Percentiles rank a stretch among this genome's conserved stretches.
Conservation (phyloP, 1,140 invertebrate species). For the Drosophila ogumai region DNA sequence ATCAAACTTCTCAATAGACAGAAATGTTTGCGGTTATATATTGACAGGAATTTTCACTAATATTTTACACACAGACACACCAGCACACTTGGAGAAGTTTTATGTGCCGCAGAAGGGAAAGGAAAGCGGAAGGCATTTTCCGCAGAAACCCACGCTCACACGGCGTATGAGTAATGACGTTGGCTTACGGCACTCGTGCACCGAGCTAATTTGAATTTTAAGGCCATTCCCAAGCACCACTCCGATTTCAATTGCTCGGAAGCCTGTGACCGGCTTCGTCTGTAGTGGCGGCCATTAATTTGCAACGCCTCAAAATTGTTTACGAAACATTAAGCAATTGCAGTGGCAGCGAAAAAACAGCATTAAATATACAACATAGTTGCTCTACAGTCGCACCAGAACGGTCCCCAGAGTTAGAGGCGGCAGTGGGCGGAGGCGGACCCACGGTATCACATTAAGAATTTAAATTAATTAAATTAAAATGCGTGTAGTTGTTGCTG, state of each 20-base stretch:
- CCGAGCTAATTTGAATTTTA: constrained; percentile 55
- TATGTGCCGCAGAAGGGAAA: constrained; percentile 2
- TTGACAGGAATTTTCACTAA: constrained; percentile 58
- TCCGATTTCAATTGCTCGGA: constrained; percentile 72
- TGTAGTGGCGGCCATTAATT: constrained; percentile 60
- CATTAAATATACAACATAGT: constrained; percentile 54
- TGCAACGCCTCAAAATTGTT: constrained; percentile 71
- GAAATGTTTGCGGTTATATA: constrained; percentile 59
- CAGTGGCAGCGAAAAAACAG: constrained; percentile 62
- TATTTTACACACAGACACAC: constrained; percentile 42
- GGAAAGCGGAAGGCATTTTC: constrained; percentile 6
- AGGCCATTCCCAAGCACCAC: constrained; percentile 34
- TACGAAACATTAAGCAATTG: constrained; percentile 79
- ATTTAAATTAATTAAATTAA: constrained; percentile 83
- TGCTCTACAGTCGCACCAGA: constrained; percentile 16
- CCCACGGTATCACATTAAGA: constrained; percentile 76
- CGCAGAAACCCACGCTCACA: constrained; percentile 13
- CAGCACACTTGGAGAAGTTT: constrained; percentile 7
- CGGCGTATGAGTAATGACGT: constrained; percentile 47
- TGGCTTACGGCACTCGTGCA: constrained; percentile 35
- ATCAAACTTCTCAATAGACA: constrained; percentile 63
- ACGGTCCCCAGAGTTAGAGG: constrained; percentile 45
- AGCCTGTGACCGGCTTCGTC: constrained; percentile 49
- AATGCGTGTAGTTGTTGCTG: constrained; percentile 64
- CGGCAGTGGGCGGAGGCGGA: constrained; percentile 16